Evolutionary conservation across 2,888 invertebrate genomes (phyloP), one percentile per base, ranked within the genome.

Genomic region (Drosophila siamana): DNA sequence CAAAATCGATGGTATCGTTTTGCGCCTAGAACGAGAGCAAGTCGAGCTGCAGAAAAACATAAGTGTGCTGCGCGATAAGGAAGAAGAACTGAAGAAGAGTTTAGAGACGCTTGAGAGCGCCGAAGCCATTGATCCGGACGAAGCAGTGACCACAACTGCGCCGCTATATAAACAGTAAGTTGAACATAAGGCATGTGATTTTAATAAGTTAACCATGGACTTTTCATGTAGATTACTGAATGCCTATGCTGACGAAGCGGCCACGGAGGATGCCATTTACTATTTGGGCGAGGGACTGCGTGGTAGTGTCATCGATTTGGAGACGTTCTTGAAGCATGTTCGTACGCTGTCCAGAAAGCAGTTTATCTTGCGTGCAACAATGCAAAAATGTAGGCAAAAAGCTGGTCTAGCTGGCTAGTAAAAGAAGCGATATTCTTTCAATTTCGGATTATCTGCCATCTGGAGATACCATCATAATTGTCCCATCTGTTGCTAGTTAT

Each of bases 211-310:
- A 13, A 51, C 28, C 0, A 11, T 2, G 13, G 2, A 0, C 0
- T 92, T 1, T 87, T 92, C 1, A 86, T 33, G 11, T 33, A 97
- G 97, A 91, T 95, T 99, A 89, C 93, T 99, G 69, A 97, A 97
- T 92, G 96, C 98, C 43, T 99, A 97, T 93, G 98, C 98, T 51
- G 98, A 99, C 92, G 99, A 99, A 93, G 98, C 99, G 71, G 98
- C 99, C 13, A 95, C 97, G 55, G 99, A 99, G 93, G 99, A 99
- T 94, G 97, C 98, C 69, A 98, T 99, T 90, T 99, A 99, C 92
- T 98, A 98, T 91, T 95, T 99, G 93, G 98, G 98, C 7, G 98
- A 99, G 93, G 98, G 98, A 8, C 92, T 99, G 68, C 94, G 98
- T 73, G 96, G 97, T 83, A 96, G 97, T 69, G 97, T 98, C 6